Percentiles rank a stretch among this genome's conserved stretches.
phyloP scores from a whole-genome alignment of 2,888 invertebrate species.

The Zonitis immaculata region DNA sequence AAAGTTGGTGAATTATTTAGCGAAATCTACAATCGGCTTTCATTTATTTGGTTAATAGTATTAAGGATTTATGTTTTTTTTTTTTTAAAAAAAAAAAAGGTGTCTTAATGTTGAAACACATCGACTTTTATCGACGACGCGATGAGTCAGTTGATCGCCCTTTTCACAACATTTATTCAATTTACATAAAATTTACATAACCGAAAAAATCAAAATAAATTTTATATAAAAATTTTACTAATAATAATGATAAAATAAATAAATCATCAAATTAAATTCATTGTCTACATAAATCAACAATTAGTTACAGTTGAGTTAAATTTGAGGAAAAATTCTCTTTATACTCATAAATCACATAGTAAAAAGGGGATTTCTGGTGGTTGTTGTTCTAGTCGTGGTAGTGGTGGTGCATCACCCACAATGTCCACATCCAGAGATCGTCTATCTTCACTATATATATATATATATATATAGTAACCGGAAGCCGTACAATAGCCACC shows the following conservation, averaged over 20 bases:
- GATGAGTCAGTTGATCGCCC: slow-evolving; percentile 30
- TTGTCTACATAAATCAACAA: neutral
- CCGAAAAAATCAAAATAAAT: too few species aligned
- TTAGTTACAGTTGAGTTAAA: neutral
- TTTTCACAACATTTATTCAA: slow-evolving; percentile 26
- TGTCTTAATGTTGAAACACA: neutral
- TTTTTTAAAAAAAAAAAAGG: too few species aligned
- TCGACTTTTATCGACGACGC: slow-evolving; percentile 21
- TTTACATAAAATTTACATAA: slow-evolving; percentile 36
- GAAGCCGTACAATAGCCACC: slow-evolving; percentile 37
- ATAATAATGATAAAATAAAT: too few species aligned
- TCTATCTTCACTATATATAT: too few species aligned
- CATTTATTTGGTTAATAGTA: neutral
- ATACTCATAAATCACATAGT: neutral
- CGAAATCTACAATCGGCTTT: neutral
- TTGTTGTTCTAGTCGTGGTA: too few species aligned
- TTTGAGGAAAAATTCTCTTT: neutral
- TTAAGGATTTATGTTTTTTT: neutral
- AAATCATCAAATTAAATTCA: neutral
- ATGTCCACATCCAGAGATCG: slow-evolving; percentile 14
- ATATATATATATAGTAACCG: slow-evolving; percentile 28
- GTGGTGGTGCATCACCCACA: slow-evolving; percentile 6
- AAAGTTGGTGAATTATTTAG: neutral
- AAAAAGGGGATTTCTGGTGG: too few species aligned
- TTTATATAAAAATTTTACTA: too few species aligned